Evolutionary conservation across 2,888 invertebrate genomes (phyloP).

Genomic region (Trichogramma evanescens): DNA sequence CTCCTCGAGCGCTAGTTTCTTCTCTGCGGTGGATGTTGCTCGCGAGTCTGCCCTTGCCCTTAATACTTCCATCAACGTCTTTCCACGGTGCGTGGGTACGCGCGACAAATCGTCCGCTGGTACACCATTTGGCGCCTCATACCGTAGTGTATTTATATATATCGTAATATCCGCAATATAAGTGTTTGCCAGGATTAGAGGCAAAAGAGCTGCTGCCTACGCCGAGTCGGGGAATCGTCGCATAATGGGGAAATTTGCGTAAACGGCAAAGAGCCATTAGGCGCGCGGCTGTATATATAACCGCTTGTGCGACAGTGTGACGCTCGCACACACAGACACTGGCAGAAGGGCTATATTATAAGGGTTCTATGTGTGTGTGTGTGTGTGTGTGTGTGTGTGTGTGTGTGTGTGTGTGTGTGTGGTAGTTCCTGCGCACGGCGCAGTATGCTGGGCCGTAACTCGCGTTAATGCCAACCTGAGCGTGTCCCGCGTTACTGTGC

Average conservation of each 20-base stretch:
- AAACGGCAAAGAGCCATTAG: slow-evolving; percentile 46
- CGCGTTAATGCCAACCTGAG: slow-evolving; percentile 48
- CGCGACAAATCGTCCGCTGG: too few relatives aligned
- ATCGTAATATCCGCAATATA: too few relatives aligned
- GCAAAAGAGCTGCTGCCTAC: too few relatives aligned
- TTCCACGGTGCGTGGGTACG: too few relatives aligned
- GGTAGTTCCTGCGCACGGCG: slow-evolving; percentile 19
- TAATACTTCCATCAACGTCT: too few relatives aligned
- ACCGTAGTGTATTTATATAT: too few relatives aligned
- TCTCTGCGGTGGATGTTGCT: not conserved
- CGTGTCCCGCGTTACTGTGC: slow-evolving; percentile 32
- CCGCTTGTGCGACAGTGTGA: slow-evolving; percentile 15
- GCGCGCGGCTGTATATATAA: slow-evolving; percentile 24
- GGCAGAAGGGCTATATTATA: too few relatives aligned
- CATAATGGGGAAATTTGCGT: slow-evolving; percentile 49
- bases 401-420: slow-evolving; percentile 25
- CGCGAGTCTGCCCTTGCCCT: too few relatives aligned
- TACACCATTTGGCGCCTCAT: too few relatives aligned
- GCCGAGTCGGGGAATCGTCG: slow-evolving; percentile 24
- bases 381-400: slow-evolving; percentile 23
- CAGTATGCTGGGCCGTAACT: slow-evolving; percentile 39
- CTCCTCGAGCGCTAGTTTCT: not conserved
- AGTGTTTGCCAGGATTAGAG: too few relatives aligned
- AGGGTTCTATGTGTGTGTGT: slow-evolving; percentile 20
- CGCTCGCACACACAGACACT: too few relatives aligned